Evolutionary conservation across 2,113 vertebrate genomes (phyloP), one percentile per base, ranked within the genome.

Genomic region (Colossoma macropomum): DNA sequence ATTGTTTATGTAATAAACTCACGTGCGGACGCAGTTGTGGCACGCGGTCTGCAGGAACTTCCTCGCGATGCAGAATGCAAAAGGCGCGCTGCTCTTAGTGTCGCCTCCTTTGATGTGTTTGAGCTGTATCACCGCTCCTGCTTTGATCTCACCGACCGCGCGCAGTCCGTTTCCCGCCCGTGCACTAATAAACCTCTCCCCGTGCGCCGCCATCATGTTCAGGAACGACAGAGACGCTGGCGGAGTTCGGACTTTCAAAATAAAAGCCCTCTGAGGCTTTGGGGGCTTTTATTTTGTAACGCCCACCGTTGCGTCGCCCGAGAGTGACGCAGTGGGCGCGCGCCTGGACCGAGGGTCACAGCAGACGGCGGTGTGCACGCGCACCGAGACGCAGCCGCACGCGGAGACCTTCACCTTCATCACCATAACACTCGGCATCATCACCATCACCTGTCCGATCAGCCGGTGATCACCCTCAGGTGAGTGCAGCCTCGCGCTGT

Each of bases 11-110:
- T 59, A n/a, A 23, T 59, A 21, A 9, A 75, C 90, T 91, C 93
- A 99, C 97, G 97, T 95, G 77, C 90, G 91, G n/a, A 98, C 92
- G 92, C 97, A 98, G 83, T 76, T 84, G 34, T 98, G 95, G 75
- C 97, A 98, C 5, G 95, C 90, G 0, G 89, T 62, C 76, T 91
- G 93, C 2, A 93, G 76, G 48, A 89, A 88, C 71, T 91, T 89
- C 69, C 89, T 93, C 85, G 88, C 93, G 65, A 95, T 93, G 0
- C 95, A 93, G 87, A 91, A 94, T 0, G 94, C 96, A 90, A 96
- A 92, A 5, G 97, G 96, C 21, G 1, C 23, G 54, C 21, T 17
- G 54, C 54, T 59, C 13, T 8, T 59, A 23, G 0, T 2, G 21
- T 59, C 54, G 6, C 54, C 54, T n/a, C 19, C 54, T 59, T 59